Percentiles rank a stretch among this genome's conserved stretches.
Conservation (phyloP, 2,113 vertebrate species). For the Prolemur simus region DNA sequence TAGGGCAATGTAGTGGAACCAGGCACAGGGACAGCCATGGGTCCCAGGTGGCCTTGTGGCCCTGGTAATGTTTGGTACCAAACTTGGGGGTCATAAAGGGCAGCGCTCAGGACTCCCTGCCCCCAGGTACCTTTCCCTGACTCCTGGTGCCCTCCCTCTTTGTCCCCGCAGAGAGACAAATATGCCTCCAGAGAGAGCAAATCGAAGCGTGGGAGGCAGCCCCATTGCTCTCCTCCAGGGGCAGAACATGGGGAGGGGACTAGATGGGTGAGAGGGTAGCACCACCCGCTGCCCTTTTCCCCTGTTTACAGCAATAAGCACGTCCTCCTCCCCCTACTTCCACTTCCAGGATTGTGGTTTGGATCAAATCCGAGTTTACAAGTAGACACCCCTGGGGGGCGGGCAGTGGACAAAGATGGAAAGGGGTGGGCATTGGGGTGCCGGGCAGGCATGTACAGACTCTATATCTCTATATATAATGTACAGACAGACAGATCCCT, state of each 20-base stretch:
- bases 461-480: slow-evolving; percentile 79
- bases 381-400: slow-evolving; percentile 62
- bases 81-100: slow-evolving; percentile 48
- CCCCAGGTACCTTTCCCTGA: slow-evolving; percentile 44
- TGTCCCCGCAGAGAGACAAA: not conserved
- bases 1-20: slow-evolving; percentile 38
- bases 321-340: slow-evolving; percentile 58
- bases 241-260: slow-evolving; percentile 64
- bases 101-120: slow-evolving; percentile 62
- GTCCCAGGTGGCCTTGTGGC: slow-evolving; percentile 51
- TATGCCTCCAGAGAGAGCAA: slow-evolving; percentile 55
- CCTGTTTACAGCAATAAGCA: slow-evolving; percentile 81
- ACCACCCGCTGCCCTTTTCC: not conserved
- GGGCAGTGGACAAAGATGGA: slow-evolving; percentile 56
- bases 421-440: slow-evolving; percentile 54
- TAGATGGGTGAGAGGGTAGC: slow-evolving; percentile 51
- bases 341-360: slow-evolving; percentile 67
- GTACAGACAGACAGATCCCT: slow-evolving; percentile 76
- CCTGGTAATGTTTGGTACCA: slow-evolving; percentile 68
- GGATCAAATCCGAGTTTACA: slow-evolving; percentile 77
- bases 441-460: slow-evolving; percentile 76
- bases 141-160: slow-evolving; percentile 22
- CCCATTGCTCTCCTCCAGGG: slow-evolving; percentile 33
- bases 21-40: slow-evolving; percentile 45
- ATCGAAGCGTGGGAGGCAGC: not conserved